Evolutionary conservation across 2,888 invertebrate species (phyloP).

Genomic region (Lacanobia oleracea): DNA sequence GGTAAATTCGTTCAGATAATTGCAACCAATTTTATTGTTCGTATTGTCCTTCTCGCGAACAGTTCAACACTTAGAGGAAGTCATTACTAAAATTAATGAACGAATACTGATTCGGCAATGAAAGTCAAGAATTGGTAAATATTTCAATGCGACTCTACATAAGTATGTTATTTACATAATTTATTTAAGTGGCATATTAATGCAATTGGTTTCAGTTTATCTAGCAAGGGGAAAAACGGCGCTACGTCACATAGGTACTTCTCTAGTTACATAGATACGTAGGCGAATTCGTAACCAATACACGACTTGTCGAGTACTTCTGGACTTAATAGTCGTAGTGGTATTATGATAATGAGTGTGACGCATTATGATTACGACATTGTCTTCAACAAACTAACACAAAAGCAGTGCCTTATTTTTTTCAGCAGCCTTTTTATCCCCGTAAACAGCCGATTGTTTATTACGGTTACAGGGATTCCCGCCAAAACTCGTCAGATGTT

Average conservation of each 20-base stretch:
- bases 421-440: not conserved
- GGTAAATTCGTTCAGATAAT: constrained; percentile 17
- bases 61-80: constrained; percentile 28
- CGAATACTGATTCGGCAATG: constrained; percentile 29
- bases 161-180: constrained; percentile 19
- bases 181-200: constrained; percentile 25
- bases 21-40: constrained; percentile 18
- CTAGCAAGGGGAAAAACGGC: constrained; percentile 14
- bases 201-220: constrained; percentile 13
- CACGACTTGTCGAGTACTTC: not conserved
- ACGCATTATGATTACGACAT: not conserved
- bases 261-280: constrained; percentile 6
- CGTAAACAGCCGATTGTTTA: not conserved
- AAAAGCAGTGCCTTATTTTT: not conserved
- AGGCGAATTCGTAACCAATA: constrained; percentile 1
- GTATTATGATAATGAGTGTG: not conserved
- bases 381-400: not conserved
- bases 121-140: constrained; percentile 24
- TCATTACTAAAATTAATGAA: constrained; percentile 23
- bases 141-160: constrained; percentile 11
- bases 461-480: not conserved
- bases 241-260: constrained; percentile 11
- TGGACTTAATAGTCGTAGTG: not conserved
- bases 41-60: constrained; percentile 27
- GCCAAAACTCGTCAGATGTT: not conserved